Conservation (phyloP, 2,113 vertebrate genomes). For the Hiodon alosoides region DNA sequence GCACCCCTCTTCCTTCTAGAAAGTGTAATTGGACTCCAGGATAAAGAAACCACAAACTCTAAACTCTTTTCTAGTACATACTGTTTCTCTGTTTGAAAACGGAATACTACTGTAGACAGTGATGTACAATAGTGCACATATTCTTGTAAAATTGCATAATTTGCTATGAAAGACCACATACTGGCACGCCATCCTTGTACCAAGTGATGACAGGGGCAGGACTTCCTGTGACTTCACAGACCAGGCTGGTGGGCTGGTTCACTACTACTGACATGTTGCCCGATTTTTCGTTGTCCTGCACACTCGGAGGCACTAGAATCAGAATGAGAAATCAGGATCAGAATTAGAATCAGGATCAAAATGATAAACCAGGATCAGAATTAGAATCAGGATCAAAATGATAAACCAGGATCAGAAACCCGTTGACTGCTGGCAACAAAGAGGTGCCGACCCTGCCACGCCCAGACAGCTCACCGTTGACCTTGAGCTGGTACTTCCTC, state of each 20-base stretch:
- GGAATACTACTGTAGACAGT: background rate
- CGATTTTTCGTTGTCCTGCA: conserved; percentile 67
- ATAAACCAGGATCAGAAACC: background rate
- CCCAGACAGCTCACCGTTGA: conserved; percentile 73
- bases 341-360: background rate
- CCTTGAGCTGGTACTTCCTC: conserved; percentile 86
- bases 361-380: background rate
- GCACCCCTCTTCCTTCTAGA: too few species aligned
- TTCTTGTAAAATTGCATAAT: background rate
- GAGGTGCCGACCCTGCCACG: too few species aligned
- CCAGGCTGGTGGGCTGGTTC: conserved; percentile 70
- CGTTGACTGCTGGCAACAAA: background rate
- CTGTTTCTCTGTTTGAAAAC: background rate
- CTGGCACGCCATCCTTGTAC: conserved; percentile 79
- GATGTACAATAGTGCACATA: background rate
- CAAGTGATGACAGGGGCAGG: conserved; percentile 81
- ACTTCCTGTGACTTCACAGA: conserved; percentile 83
- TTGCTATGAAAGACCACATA: conserved; percentile 48
- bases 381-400: background rate
- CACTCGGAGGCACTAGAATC: conserved; percentile 78
- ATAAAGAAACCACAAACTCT: too few species aligned
- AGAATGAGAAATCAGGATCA: background rate
- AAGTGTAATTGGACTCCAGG: too few species aligned
- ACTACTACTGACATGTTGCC: conserved; percentile 75
- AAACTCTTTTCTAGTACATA: too few species aligned